phyloP scores from a whole-genome alignment of 2,888 invertebrate species.

The Caenorhabditis sulstoni region DNA sequence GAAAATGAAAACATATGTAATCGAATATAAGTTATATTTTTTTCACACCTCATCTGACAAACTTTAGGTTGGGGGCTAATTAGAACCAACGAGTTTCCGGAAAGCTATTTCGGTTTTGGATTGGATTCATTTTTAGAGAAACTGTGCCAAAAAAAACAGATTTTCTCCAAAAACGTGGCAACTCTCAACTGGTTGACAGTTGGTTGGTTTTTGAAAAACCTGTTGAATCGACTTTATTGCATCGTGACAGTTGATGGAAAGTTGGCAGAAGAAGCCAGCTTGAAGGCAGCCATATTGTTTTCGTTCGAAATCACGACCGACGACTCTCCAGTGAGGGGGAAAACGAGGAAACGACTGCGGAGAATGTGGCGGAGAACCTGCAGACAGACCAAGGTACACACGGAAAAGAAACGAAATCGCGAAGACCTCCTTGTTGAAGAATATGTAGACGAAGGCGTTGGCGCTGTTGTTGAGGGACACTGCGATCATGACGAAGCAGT shows the following conservation, averaged over 20 bases:
- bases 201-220: too few relatives aligned
- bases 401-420: background rate
- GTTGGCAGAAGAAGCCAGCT: slow-evolving; percentile 26
- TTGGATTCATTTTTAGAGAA: too few relatives aligned
- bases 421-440: slow-evolving; percentile 57
- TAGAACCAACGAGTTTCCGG: too few relatives aligned
- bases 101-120: too few relatives aligned
- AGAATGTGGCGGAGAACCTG: slow-evolving; percentile 22
- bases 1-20: too few relatives aligned
- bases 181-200: too few relatives aligned
- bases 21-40: too few relatives aligned
- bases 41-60: too few relatives aligned
- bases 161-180: too few relatives aligned
- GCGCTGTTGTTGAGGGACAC: slow-evolving; percentile 58
- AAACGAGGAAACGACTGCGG: slow-evolving; percentile 27
- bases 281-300: slow-evolving; percentile 2
- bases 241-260: slow-evolving; percentile 3
- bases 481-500: slow-evolving; percentile 49
- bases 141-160: too few relatives aligned
- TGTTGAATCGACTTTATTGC: too few relatives aligned
- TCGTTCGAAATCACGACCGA: slow-evolving; percentile 1
- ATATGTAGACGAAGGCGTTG: slow-evolving; percentile 57
- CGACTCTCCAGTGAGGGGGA: background rate
- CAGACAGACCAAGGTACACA: slow-evolving; percentile 2
- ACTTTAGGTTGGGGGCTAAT: too few relatives aligned